Base-by-base conservation (phyloP, 1,140 invertebrate species). In the Parasteatoda tepidariorum region DNA sequence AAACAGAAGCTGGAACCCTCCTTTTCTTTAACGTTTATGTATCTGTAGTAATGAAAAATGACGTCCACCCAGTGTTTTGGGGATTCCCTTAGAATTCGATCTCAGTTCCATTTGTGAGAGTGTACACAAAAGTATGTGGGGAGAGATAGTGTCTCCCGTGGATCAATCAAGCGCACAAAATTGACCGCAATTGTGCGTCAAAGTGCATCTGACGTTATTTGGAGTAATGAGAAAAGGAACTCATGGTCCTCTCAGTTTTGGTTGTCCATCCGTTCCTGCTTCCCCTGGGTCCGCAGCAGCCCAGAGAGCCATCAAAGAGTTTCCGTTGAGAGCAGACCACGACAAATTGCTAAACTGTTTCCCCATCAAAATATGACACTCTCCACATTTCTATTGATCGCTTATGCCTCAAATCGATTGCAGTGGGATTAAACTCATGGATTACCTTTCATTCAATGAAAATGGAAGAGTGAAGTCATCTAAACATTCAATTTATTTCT, bases 181-280 rank as follows among this genome's bases (percentile, higher is more conserved):
- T 78, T 78, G 74, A 13, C 74, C 61, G 74, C 61, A 76, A 76
- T 76, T 76, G 57, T 76, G 73, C 73, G 73, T 76, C 73, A 76
- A 76, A 76, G 57, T 76, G 73, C 57, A 59, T 76, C 59, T 33
- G 38, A 22, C 59, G 74, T 78, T 66, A 78, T 78, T 66, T 78
- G 41, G 38, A 78, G 61, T 78, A 78, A 78, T 78, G 74, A 78
- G 74, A 78, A 78, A 66, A 78, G 74, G 74, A 78, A 78, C 74
- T 66, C 31, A 26, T n/a, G 55, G 55, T 38, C 68, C 26, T 71
- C 41, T 48, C 48, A 26, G 15, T 3, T 9, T 31, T 64, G 61
- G 13, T 54, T 71, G 68, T 48, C 41, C 41, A 57, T 74, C 54
- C 48, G 18, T 15, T 7, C 28, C 18, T 59, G 48, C 31, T 31